These are phyloP conservation scores for Diabrotica undecimpunctata DNA, from an alignment of 1,140 invertebrate species.

Conservation along the genomic window DNA sequence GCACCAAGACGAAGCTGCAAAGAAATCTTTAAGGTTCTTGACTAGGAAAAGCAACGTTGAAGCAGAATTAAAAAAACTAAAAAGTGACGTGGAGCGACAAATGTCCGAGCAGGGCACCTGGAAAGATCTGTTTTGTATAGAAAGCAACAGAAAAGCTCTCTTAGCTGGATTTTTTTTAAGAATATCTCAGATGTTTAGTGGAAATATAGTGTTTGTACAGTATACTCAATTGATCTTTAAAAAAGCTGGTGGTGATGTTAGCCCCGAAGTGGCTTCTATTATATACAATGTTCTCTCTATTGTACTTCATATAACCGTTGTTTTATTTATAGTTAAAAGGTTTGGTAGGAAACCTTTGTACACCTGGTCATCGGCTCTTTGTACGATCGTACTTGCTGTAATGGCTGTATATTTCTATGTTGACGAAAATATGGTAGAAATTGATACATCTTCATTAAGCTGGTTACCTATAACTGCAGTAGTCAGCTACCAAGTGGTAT, in stretches of 20 bases:
- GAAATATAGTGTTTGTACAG: conserved; percentile 29
- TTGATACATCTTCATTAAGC: conserved; percentile 36
- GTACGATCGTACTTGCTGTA: conserved; percentile 36
- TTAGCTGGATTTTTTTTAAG: conserved; percentile 32
- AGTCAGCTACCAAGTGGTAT: conserved; percentile 31
- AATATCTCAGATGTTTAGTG: conserved; percentile 33
- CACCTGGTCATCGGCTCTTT: conserved; percentile 25
- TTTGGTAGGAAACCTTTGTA: conserved; percentile 27
- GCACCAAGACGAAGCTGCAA: conserved; percentile 32
- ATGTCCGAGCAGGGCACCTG: conserved; percentile 32
- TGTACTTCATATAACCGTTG: conserved; percentile 6
- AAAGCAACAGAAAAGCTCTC: conserved; percentile 38
- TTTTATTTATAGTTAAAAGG: conserved; percentile 7
- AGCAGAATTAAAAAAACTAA: conserved; percentile 32
- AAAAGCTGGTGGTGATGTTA: conserved; percentile 22
- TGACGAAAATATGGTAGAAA: conserved; percentile 22
- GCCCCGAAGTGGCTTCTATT: conserved; percentile 5
- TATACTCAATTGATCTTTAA: conserved; percentile 37
- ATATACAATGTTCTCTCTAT: conserved; percentile 3
- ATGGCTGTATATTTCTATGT: conserved; percentile 50
- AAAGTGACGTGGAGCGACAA: conserved; percentile 34
- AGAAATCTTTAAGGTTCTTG: conserved; percentile 50
- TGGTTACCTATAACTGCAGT: conserved; percentile 38
- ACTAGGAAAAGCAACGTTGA: conserved; percentile 32
- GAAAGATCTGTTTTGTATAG: conserved; percentile 33